phyloP scores from a whole-genome alignment of 2,888 invertebrate genomes.

The Incurvaria masculella region DNA sequence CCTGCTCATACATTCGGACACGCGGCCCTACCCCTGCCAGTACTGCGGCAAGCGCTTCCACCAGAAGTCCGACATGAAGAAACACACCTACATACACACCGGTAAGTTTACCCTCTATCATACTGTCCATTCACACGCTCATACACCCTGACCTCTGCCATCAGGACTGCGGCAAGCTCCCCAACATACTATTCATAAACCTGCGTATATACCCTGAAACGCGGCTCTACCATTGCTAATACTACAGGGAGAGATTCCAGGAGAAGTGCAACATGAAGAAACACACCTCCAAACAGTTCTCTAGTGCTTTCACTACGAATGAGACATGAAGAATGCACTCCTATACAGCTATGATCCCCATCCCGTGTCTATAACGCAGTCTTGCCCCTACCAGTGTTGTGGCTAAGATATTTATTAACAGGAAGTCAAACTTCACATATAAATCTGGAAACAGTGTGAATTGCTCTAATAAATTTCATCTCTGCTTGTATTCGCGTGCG shows the following conservation, averaged over 20 bases:
- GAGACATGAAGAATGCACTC: too few relatives aligned
- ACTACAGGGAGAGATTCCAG: conserved; percentile 98
- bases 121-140: background rate
- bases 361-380: too few relatives aligned
- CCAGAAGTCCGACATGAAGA: conserved; percentile 99
- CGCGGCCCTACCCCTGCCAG: conserved; percentile 95
- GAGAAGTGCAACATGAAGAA: conserved; percentile 99
- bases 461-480: too few relatives aligned
- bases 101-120: conserved; percentile 56
- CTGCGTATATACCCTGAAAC: conserved; percentile 97
- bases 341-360: too few relatives aligned
- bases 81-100: conserved; percentile 95
- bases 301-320: too few relatives aligned
- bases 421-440: too few relatives aligned
- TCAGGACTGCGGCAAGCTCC: too few relatives aligned
- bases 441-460: too few relatives aligned
- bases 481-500: too few relatives aligned
- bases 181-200: conserved; percentile 96
- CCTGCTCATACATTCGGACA: conserved; percentile 95
- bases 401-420: too few relatives aligned
- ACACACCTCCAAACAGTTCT: conserved; percentile 97
- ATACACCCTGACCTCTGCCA: too few relatives aligned
- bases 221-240: conserved; percentile 95
- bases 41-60: conserved; percentile 99
- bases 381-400: too few relatives aligned